phyloP scores from a whole-genome alignment of 2,888 invertebrate species.

The Tenthredo amoena region DNA sequence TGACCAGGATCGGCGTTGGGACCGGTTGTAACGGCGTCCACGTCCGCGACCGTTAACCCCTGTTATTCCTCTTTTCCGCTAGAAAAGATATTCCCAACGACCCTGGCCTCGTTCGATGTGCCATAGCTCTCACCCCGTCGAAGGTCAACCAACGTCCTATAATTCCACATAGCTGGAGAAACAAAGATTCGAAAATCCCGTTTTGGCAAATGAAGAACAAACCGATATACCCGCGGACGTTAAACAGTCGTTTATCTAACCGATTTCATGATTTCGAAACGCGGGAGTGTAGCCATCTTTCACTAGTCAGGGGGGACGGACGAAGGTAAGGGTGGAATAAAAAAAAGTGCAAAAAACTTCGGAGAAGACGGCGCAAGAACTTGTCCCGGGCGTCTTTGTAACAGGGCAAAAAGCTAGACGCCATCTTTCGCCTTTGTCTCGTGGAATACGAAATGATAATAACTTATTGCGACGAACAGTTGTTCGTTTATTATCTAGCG shows the following conservation, averaged over 20 bases:
- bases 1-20: neutral
- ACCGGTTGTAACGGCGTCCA: slow-evolving; percentile 16
- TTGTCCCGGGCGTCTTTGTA: slow-evolving; percentile 29
- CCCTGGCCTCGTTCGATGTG: slow-evolving; percentile 6
- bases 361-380: slow-evolving; percentile 31
- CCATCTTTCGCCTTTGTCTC: slow-evolving; percentile 46
- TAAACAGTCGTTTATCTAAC: slow-evolving; percentile 1
- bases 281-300: slow-evolving; percentile 15
- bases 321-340: slow-evolving; percentile 26
- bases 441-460: slow-evolving; percentile 48
- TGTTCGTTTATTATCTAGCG: slow-evolving; percentile 37
- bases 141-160: neutral
- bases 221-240: neutral
- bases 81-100: slow-evolving; percentile 35
- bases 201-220: neutral
- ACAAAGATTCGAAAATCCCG: neutral
- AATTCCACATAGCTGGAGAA: neutral
- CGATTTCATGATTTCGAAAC: neutral
- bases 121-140: neutral
- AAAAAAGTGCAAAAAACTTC: slow-evolving; percentile 25
- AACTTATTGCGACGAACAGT: slow-evolving; percentile 46
- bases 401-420: slow-evolving; percentile 28
- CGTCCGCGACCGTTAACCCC: slow-evolving; percentile 21
- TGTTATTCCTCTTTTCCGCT: slow-evolving; percentile 32
- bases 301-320: slow-evolving; percentile 53